Base-by-base conservation (phyloP, 2,113 vertebrate genomes). In the Alligator sinensis region DNA sequence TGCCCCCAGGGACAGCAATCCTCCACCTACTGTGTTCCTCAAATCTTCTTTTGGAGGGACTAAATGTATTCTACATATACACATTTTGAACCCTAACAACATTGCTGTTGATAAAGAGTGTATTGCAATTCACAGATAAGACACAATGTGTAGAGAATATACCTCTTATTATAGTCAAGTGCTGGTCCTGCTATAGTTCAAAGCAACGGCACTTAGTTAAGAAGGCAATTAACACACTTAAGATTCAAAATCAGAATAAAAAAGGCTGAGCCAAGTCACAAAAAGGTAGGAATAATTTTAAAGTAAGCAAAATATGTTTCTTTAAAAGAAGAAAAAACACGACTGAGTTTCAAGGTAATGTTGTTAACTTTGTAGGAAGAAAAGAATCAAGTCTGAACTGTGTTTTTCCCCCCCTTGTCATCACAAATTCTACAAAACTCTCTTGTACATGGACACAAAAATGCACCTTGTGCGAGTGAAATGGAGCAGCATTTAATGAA, bases 351-450 rank as follows among this genome's bases (percentile, higher is more conserved):
- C 77, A 88, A 87, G 96, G 82, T 92, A 94, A 93, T 81, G 90
- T 7, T 22, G 54, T 77, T 77, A 92, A 84, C 86, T 90, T 24
- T 79, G 84, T 47, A 18, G 94, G 77, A 88, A 90, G 94, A 60
- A 74, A 77, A 60, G 88, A 91, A 82, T 86, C 93, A 85, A 77
- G 93, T 79, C 94, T 90, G 96, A 92, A 95, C 93, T 94, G 82
- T 47, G 92, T 93, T 94, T 92, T 95, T 91, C 27, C 25, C 15
- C 87, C 18, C 92, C 68, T 24, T 91, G 94, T 94, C 94, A 94
- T 86, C 93, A 9, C 68, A 25, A 84, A 88, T 78, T 89, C 62
- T 8, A 94, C 89, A 93, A 18, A 95, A 28, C 34, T 22, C 63
- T 68, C 88, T 83, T 95, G 84, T 92, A 34, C 13, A 63, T 68